Conservation (phyloP, 2,797 vertebrate genomes). For the Chrysolophus pictus region DNA sequence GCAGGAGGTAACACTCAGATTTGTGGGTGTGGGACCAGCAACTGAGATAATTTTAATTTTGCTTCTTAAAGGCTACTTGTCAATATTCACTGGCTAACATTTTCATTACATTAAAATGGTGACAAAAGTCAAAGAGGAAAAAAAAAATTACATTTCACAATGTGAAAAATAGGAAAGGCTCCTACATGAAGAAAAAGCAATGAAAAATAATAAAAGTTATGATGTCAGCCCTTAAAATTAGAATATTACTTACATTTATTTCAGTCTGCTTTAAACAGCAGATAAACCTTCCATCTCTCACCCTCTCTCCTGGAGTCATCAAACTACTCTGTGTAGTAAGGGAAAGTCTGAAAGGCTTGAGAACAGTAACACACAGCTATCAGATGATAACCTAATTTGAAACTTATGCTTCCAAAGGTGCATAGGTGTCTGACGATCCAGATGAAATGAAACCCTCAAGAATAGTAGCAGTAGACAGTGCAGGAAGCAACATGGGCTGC, state of each 20-base stretch:
- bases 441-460: constrained; percentile 67
- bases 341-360: background rate
- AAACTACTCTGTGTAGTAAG: background rate
- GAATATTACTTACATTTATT: background rate
- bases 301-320: background rate
- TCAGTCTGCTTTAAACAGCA: background rate
- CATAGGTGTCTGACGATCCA: constrained; percentile 65
- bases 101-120: background rate
- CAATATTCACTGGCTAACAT: background rate
- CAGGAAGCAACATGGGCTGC: constrained; percentile 52
- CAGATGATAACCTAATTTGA: constrained; percentile 57
- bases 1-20: background rate
- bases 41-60: background rate
- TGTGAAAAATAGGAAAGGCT: background rate
- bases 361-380: background rate
- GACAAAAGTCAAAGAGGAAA: background rate
- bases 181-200: background rate
- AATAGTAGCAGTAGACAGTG: constrained; percentile 40
- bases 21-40: background rate
- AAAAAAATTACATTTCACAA: background rate
- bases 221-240: background rate
- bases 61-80: background rate
- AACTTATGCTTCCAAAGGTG: constrained; percentile 60
- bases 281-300: background rate
- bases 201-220: background rate